Evolutionary conservation across 2,888 invertebrate genomes (phyloP).

Genomic region (Apoderus coryli): DNA sequence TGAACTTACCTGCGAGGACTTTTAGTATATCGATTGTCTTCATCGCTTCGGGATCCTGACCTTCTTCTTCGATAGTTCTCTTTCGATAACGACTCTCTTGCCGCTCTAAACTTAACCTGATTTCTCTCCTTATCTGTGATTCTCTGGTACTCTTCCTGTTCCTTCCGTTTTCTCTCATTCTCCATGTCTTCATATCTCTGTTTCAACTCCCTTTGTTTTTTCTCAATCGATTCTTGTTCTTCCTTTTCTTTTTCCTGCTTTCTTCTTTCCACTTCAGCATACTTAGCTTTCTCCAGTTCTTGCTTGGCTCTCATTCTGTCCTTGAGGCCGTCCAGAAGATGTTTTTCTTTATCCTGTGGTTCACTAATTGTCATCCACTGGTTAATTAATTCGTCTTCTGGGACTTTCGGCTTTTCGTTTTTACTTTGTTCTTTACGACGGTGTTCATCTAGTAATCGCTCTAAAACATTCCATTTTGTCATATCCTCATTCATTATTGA

Average conservation of each 20-base stretch:
- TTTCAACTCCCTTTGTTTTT: slow-evolving; percentile 27
- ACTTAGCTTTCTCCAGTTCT: slow-evolving; percentile 31
- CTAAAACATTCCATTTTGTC: slow-evolving; percentile 31
- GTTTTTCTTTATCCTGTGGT: slow-evolving; percentile 33
- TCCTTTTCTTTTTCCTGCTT: slow-evolving; percentile 30
- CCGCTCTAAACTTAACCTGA: slow-evolving; percentile 28
- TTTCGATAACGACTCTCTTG: slow-evolving; percentile 17
- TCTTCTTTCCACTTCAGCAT: slow-evolving; percentile 27
- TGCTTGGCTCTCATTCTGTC: slow-evolving; percentile 38
- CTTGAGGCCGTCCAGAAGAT: slow-evolving; percentile 35
- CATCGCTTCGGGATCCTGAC: slow-evolving; percentile 14
- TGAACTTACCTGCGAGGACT: slow-evolving; percentile 12
- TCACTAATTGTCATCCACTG: slow-evolving; percentile 39
- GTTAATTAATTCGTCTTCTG: slow-evolving; percentile 30
- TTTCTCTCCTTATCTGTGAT: slow-evolving; percentile 26
- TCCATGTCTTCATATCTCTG: slow-evolving; percentile 26
- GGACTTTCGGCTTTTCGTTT: slow-evolving; percentile 16
- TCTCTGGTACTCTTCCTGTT: slow-evolving; percentile 28
- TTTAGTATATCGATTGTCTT: no score
- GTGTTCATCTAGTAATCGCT: slow-evolving; percentile 35
- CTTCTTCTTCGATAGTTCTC: slow-evolving; percentile 17
- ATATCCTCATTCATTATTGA: slow-evolving; percentile 34
- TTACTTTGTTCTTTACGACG: slow-evolving; percentile 28
- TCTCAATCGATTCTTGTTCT: slow-evolving; percentile 27
- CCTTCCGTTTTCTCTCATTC: slow-evolving; percentile 23